Evolutionary conservation across 1,140 invertebrate species (phyloP), one percentile per base, ranked within the genome.

Genomic region (Metaphire vulgaris): DNA sequence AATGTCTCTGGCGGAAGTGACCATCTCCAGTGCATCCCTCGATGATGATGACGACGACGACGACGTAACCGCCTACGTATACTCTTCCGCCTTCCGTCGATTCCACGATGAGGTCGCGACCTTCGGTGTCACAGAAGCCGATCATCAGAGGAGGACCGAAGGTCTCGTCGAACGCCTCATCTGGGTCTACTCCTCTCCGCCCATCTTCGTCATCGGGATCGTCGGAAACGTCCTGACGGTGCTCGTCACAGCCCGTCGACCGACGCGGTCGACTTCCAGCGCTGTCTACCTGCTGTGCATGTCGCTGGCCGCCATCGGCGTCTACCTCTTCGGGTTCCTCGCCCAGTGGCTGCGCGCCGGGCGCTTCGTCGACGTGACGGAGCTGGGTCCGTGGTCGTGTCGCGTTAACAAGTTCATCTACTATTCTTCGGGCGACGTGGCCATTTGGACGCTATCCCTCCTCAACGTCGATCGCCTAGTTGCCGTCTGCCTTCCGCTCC

Each of bases 391-490:
- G 56, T 16, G 70, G 14, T 41, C 70, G 1, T 81, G 80, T 72
- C 80, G 80, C 66, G 31, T 80, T 21, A 75, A 77, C 56, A 77
- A 75, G 72, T 79, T 80, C 26, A 15, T 74, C 26, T 76, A 77
- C 56, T 79, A 75, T 65, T 72, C 77, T 6, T 70, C 56, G 65
- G 72, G 30, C 29, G 76, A 79, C 41, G 76, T 74, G 56, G 69
- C 77, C 68, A 78, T 80, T n/a, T 81, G 80, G 80, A 76, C 79
- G 2, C 75, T 79, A 12, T 72, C 79, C 1, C 66, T 78, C 15
- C 77, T 81, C 68, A 79, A 79, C 0, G 66, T 81, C 28, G 80
- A 81, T 56, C 32, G 80, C 12, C 77, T 76, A 31, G 79, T 81
- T 33, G 80, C 79, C 65, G 80, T 81, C 2, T 76, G 75, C 34